These are phyloP conservation scores for Drosophila dives DNA, from an alignment of 2,888 invertebrate genomes.

Conservation along the genomic window DNA sequence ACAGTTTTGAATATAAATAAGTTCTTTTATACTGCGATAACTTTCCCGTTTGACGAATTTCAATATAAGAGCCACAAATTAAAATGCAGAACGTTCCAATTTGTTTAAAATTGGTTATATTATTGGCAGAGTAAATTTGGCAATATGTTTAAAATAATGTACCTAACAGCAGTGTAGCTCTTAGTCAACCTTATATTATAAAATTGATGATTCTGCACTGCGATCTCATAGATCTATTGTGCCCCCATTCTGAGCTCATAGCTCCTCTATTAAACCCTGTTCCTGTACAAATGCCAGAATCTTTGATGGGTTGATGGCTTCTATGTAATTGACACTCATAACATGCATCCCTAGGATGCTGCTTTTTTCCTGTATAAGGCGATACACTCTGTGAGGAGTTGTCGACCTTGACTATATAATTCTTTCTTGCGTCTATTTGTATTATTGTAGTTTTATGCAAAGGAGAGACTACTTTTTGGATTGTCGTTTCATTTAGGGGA, in stretches of 20 bases:
- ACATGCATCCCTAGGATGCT: too few relatives aligned
- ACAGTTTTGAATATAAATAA: background rate
- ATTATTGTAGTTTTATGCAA: background rate
- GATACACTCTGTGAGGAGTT: background rate
- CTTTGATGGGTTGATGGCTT: too few relatives aligned
- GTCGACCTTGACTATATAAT: background rate
- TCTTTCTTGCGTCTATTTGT: background rate
- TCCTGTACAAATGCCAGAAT: too few relatives aligned
- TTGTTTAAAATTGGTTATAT: too few relatives aligned
- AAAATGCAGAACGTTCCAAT: too few relatives aligned
- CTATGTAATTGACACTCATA: too few relatives aligned
- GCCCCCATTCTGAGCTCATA: too few relatives aligned
- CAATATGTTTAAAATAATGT: fast-evolving
- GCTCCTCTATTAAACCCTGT: too few relatives aligned
- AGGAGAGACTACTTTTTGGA: background rate
- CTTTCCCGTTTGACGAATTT: background rate
- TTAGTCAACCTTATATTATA: too few relatives aligned
- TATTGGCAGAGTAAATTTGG: background rate
- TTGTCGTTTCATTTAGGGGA: background rate
- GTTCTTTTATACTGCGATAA: background rate
- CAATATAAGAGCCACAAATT: background rate
- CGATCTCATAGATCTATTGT: too few relatives aligned
- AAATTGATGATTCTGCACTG: too few relatives aligned
- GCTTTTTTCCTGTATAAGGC: too few relatives aligned
- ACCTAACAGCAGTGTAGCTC: background rate